Evolutionary conservation across 2,797 vertebrate genomes (phyloP).

Genomic region (Eulemur coronatus): DNA sequence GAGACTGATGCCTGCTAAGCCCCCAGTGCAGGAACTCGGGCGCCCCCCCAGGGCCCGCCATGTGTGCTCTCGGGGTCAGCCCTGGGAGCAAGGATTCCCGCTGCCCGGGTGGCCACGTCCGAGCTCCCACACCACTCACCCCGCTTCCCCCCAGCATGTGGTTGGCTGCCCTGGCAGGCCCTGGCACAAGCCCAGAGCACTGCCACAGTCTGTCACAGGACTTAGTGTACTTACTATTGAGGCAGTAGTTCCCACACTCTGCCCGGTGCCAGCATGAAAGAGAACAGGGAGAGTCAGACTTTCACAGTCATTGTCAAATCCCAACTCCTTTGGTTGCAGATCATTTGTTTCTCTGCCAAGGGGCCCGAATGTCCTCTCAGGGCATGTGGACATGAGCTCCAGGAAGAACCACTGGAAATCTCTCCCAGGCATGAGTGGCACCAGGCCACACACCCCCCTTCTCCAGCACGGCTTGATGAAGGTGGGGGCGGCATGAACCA

Average conservation of each 20-base stretch:
- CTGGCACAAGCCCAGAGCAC: not conserved
- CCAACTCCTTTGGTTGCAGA: not conserved
- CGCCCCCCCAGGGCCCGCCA: fast-evolving
- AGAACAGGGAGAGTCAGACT: slow-evolving; percentile 79
- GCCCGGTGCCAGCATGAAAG: slow-evolving; percentile 85
- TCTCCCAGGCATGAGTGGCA: not conserved
- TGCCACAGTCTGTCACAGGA: not conserved
- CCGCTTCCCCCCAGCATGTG: not conserved
- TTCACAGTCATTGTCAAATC: slow-evolving; percentile 26
- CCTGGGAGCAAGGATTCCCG: not conserved
- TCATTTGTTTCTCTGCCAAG: not conserved
- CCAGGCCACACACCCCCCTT: too few relatives aligned
- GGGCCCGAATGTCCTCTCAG: not conserved
- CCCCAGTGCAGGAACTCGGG: not conserved
- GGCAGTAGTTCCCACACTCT: slow-evolving; percentile 99
- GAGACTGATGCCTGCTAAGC: not conserved
- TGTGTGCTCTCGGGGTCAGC: not conserved
- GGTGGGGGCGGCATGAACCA: too few relatives aligned
- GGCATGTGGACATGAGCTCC: not conserved
- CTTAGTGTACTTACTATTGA: slow-evolving; percentile 94
- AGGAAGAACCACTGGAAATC: not conserved
- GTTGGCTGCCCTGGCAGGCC: not conserved
- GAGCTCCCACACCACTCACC: not conserved
- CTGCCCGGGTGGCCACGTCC: too few relatives aligned
- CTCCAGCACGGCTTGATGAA: fast-evolving